phyloP scores from a whole-genome alignment of 2,113 vertebrate genomes.

The Anoura caudifer region DNA sequence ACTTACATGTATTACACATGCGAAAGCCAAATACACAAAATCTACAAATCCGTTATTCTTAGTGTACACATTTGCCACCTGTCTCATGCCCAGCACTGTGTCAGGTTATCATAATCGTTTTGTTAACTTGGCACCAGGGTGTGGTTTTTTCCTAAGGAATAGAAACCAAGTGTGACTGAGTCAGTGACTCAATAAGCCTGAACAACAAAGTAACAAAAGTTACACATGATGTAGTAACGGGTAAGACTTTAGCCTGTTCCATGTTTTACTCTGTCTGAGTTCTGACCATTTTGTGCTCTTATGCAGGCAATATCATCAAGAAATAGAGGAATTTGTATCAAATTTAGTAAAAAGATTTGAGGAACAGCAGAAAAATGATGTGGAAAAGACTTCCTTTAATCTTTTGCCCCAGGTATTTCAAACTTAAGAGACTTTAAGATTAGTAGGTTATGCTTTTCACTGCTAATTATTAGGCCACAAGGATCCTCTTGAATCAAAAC shows the following conservation, averaged over 20 bases:
- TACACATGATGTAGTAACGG: not conserved
- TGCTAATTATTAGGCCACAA: not conserved
- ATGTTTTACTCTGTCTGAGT: conserved; percentile 24
- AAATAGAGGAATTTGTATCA: conserved; percentile 95
- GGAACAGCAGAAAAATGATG: conserved; percentile 81
- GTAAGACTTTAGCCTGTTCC: not conserved
- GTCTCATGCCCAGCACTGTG: not conserved
- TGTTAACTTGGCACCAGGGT: not conserved
- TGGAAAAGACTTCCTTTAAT: conserved; percentile 82
- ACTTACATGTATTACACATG: not conserved
- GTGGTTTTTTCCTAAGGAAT: not conserved
- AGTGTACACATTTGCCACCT: not conserved
- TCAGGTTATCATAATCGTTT: not conserved
- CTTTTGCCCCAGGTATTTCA: conserved; percentile 91
- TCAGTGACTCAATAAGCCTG: not conserved
- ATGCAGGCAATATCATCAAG: conserved; percentile 92
- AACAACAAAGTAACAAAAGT: not conserved
- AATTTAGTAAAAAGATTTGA: conserved; percentile 89
- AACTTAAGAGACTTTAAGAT: conserved; percentile 37
- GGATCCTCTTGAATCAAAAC: not conserved
- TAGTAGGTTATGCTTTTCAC: not conserved
- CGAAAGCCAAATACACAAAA: not conserved
- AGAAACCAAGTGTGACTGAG: not conserved
- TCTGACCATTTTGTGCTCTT: conserved; percentile 42
- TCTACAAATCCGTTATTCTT: not conserved